Conservation (phyloP, 2,797 vertebrate genomes). For the Phrynocephalus forsythii region DNA sequence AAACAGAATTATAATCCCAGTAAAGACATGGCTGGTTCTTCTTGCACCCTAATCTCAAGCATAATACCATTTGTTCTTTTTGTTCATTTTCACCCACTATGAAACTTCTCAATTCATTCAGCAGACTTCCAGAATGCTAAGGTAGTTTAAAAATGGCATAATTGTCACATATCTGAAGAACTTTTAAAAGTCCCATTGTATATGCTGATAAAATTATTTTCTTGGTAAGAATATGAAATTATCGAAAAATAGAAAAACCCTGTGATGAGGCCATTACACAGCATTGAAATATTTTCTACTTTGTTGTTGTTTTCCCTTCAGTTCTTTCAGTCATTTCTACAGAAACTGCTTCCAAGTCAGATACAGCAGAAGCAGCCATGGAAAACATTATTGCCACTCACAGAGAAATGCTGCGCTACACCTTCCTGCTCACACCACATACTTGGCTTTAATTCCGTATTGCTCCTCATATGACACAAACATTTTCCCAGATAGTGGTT, state of each 20-base stretch:
- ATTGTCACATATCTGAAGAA: neutral
- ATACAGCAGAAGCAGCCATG: neutral
- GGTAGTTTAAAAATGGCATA: neutral
- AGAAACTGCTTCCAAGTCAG: neutral
- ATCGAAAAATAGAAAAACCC: neutral
- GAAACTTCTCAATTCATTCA: conserved; percentile 7
- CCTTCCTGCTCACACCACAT: no score
- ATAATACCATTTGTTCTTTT: neutral
- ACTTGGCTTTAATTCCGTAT: neutral
- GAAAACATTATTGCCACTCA: neutral
- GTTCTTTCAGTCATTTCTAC: neutral
- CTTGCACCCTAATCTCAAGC: neutral
- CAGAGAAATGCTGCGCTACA: neutral
- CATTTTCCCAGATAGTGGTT: neutral
- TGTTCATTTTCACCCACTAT: neutral
- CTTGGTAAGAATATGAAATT: neutral
- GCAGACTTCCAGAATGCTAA: neutral
- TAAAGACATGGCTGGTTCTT: neutral
- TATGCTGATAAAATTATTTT: neutral
- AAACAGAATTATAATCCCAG: neutral
- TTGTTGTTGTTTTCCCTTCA: neutral
- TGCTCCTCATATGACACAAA: neutral
- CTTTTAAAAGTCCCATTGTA: neutral
- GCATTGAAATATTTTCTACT: neutral
- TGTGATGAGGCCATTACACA: neutral